Conservation (phyloP, 1,140 invertebrate species). For the Drosophila persimilis region DNA sequence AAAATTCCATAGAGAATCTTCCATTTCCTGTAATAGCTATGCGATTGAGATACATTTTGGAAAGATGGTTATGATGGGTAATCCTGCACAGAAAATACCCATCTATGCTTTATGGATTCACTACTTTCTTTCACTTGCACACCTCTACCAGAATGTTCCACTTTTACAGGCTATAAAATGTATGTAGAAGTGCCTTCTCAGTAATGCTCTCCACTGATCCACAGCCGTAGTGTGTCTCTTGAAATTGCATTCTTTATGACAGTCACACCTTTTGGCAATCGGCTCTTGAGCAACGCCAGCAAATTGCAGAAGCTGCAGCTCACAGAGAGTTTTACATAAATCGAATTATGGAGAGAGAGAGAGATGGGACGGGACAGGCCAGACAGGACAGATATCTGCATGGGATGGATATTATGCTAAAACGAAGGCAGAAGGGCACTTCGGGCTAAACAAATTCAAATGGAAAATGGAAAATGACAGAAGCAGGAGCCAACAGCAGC, state of each 20-base stretch:
- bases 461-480: conserved; percentile 65
- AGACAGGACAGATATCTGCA: conserved; percentile 16
- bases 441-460: conserved; percentile 60
- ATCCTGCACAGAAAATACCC: no score
- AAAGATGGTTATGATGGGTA: no score
- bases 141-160: no score
- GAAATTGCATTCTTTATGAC: conserved; percentile 48
- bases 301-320: conserved; percentile 53
- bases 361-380: not conserved
- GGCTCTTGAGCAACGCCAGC: conserved; percentile 31
- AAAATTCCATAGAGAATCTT: no score
- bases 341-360: conserved; percentile 56
- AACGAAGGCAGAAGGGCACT: conserved; percentile 40
- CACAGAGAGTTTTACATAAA: conserved; percentile 62
- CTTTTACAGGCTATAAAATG: no score
- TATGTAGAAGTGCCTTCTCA: no score
- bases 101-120: no score
- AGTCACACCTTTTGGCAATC: conserved; percentile 52
- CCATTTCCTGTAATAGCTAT: no score
- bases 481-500: conserved; percentile 13
- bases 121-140: no score
- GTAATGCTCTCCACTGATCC: no score
- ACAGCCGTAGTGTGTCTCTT: conserved; percentile 1
- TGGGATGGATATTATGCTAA: conserved; percentile 48
- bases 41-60: no score